Evolutionary conservation across 2,113 vertebrate species (phyloP).

Genomic region (Rhinoderma darwinii): DNA sequence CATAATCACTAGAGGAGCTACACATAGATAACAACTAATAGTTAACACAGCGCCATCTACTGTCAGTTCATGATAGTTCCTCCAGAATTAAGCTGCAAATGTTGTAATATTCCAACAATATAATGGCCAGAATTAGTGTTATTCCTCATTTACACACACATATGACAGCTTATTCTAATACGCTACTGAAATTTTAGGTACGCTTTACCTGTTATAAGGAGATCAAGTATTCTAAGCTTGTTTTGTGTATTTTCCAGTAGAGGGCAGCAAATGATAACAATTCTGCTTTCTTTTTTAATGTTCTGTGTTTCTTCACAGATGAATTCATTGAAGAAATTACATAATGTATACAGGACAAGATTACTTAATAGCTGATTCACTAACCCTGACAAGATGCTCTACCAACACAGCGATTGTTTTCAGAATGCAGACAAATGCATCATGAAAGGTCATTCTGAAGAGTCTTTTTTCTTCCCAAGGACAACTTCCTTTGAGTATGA

Average conservation of each 20-base stretch:
- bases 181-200: too few species aligned
- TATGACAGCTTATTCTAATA: too few species aligned
- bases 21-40: too few species aligned
- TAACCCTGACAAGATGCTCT: conserved; percentile 44
- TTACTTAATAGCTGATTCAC: conserved; percentile 51
- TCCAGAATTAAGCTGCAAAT: too few species aligned
- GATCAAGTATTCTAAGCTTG: too few species aligned
- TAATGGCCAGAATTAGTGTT: too few species aligned
- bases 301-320: conserved; percentile 19
- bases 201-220: too few species aligned
- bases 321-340: conserved; percentile 48
- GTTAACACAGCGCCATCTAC: too few species aligned
- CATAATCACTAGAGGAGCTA: too few species aligned
- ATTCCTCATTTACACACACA: too few species aligned
- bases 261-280: conserved; percentile 44
- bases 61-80: too few species aligned
- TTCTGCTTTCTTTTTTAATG: neutral
- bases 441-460: conserved; percentile 46
- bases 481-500: conserved; percentile 47
- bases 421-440: conserved; percentile 44
- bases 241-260: conserved; percentile 15
- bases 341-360: conserved; percentile 35
- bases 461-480: conserved; percentile 15
- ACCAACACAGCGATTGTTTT: conserved; percentile 37
- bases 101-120: too few species aligned